Conservation (phyloP, 1,140 invertebrate species). For the Calephelis virginiensis region DNA sequence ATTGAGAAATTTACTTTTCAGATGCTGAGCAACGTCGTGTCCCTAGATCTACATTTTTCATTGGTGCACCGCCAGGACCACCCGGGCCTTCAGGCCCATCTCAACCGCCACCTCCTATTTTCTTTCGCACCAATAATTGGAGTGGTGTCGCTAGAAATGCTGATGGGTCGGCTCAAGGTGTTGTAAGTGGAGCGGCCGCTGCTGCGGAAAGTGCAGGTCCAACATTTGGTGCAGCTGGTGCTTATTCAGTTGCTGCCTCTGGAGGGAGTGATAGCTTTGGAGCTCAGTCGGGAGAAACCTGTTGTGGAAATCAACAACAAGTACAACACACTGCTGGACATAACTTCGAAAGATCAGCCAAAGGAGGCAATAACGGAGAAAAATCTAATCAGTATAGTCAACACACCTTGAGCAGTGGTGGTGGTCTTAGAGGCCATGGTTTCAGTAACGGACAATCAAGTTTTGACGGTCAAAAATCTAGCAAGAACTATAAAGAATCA, state of each 20-base stretch:
- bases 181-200: slow-evolving; percentile 61
- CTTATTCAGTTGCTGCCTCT: slow-evolving; percentile 53
- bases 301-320: slow-evolving; percentile 14
- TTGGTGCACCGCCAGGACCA: slow-evolving; percentile 12
- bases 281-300: not conserved
- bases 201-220: slow-evolving; percentile 38
- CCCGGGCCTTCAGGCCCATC: slow-evolving; percentile 35
- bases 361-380: not conserved
- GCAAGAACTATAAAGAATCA: slow-evolving; percentile 28
- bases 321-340: not conserved
- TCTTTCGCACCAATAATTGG: slow-evolving; percentile 58
- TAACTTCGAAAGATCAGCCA: not conserved
- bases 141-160: slow-evolving; percentile 42
- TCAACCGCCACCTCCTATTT: slow-evolving; percentile 40
- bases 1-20: slow-evolving; percentile 29
- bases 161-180: slow-evolving; percentile 43
- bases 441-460: not conserved
- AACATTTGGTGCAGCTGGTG: slow-evolving; percentile 45
- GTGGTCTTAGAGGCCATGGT: slow-evolving; percentile 11
- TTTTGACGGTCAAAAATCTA: slow-evolving; percentile 16
- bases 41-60: slow-evolving; percentile 43
- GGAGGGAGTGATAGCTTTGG: slow-evolving; percentile 16
- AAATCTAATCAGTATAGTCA: slow-evolving; percentile 17
- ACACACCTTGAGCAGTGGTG: not conserved
- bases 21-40: slow-evolving; percentile 33